Percentiles rank a stretch among this genome's conserved stretches.
phyloP scores from a whole-genome alignment of 2,113 vertebrate species.

The Jacana jacana region DNA sequence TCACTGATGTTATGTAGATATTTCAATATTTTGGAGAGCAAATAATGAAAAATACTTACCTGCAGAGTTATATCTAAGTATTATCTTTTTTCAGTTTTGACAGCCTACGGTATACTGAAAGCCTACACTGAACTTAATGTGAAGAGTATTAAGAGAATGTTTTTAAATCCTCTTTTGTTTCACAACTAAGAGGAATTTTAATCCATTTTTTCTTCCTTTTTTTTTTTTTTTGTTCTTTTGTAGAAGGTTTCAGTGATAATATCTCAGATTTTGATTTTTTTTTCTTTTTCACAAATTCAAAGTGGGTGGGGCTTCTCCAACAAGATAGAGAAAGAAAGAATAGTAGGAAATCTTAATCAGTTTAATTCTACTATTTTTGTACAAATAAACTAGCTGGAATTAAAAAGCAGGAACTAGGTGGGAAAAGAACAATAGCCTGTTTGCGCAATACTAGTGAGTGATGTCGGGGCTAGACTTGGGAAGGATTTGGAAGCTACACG shows the following conservation, averaged over 20 bases:
- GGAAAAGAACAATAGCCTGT: neutral
- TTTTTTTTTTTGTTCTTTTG: neutral
- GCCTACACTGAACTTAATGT: neutral
- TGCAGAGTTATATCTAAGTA: neutral
- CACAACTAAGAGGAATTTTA: neutral
- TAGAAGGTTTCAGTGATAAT: neutral
- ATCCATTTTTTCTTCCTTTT: neutral
- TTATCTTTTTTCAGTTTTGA: neutral
- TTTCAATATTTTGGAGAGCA: neutral
- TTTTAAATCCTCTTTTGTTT: neutral
- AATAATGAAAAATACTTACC: neutral
- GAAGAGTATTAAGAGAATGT: neutral
- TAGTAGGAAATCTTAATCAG: slow-evolving; percentile 12
- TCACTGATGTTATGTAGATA: neutral
- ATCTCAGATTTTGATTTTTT: neutral
- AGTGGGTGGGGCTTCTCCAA: neutral
- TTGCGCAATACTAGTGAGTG: neutral
- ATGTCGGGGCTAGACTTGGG: neutral
- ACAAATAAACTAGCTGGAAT: neutral
- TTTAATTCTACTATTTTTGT: neutral
- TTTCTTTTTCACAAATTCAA: neutral
- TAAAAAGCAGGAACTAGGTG: neutral
- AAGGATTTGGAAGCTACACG: neutral
- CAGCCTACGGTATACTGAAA: neutral
- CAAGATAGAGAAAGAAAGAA: neutral